Conservation (phyloP, 2,888 invertebrate genomes). For the Tetheella fluctuosa region DNA sequence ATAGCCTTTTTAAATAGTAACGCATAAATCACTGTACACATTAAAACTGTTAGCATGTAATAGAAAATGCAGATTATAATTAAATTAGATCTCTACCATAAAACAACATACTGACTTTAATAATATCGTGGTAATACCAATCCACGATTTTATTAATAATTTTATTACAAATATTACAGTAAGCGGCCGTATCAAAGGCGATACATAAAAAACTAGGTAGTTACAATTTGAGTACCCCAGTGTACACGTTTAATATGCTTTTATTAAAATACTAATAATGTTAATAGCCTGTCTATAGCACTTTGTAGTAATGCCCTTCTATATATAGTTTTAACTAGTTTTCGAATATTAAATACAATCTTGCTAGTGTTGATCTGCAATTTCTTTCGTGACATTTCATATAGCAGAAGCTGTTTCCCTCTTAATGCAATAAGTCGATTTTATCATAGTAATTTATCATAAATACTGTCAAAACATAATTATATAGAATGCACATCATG, state of each 20-base stretch:
- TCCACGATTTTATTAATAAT: conserved; percentile 45
- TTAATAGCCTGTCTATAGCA: not conserved
- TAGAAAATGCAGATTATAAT: conserved; percentile 41
- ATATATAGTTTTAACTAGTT: not conserved
- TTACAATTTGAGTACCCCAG: not conserved
- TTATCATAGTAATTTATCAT: not conserved
- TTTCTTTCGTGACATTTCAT: not conserved
- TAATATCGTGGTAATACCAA: no score
- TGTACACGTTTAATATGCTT: not conserved
- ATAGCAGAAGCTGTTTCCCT: not conserved
- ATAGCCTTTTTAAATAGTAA: conserved; percentile 8
- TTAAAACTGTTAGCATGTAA: conserved; percentile 52
- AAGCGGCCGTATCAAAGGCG: conserved; percentile 41
- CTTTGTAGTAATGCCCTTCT: not conserved
- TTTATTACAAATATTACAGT: conserved; percentile 48
- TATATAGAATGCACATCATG: conserved; percentile 4
- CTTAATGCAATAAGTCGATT: not conserved
- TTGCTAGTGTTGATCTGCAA: not conserved
- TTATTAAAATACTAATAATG: not conserved
- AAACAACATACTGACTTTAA: conserved; percentile 44
- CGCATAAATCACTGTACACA: conserved; percentile 22
- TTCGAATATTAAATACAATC: not conserved
- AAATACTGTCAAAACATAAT: conserved; percentile 1
- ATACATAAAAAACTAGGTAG: conserved; percentile 8
- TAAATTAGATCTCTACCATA: conserved; percentile 36